A percentile compares a stretch with the other conserved stretches of the same genome.
Evolutionary conservation across 64 coral and sea anemone genomes (phyloP).

Genomic region (Cladopsammia gracilis): DNA sequence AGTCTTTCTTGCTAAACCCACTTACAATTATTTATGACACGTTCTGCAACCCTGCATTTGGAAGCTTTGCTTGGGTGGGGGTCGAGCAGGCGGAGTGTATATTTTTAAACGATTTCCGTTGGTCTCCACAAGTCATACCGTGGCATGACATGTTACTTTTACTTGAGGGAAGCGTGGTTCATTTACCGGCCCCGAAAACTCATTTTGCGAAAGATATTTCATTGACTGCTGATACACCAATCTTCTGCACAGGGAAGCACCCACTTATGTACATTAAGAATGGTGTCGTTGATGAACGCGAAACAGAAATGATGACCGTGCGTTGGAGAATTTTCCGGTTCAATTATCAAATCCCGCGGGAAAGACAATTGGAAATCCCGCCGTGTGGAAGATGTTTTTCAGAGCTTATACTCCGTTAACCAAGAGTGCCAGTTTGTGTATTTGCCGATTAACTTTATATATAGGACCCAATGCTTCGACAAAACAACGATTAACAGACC

Average conservation of each 20-base stretch:
- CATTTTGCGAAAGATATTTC: conserved; percentile 19
- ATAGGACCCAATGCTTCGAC: not conserved
- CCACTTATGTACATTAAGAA: not conserved
- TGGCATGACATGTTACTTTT: conserved; percentile 42
- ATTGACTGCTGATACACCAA: not conserved
- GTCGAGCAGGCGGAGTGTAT: not conserved
- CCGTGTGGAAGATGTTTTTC: not conserved
- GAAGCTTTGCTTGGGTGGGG: conserved; percentile 23
- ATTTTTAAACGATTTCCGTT: too few relatives aligned
- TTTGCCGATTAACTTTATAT: not conserved
- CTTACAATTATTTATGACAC: too few relatives aligned
- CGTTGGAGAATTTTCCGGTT: conserved; percentile 23
- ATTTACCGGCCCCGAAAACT: conserved; percentile 47
- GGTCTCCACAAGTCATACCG: conserved; percentile 10
- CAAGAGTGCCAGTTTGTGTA: not conserved
- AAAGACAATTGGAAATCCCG: not conserved
- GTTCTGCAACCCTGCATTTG: not conserved
- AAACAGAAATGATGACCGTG: conserved; percentile 40
- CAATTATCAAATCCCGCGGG: not conserved
- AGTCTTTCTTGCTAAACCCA: too few relatives aligned
- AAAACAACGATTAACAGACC: too few relatives aligned
- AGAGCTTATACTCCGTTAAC: not conserved
- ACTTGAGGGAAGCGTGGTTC: conserved; percentile 13
- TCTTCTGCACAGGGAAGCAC: conserved; percentile 20
- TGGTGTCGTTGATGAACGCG: not conserved